Base-by-base conservation (phyloP, 2,797 vertebrate genomes). In the Parauchenoglanis punctatus region DNA sequence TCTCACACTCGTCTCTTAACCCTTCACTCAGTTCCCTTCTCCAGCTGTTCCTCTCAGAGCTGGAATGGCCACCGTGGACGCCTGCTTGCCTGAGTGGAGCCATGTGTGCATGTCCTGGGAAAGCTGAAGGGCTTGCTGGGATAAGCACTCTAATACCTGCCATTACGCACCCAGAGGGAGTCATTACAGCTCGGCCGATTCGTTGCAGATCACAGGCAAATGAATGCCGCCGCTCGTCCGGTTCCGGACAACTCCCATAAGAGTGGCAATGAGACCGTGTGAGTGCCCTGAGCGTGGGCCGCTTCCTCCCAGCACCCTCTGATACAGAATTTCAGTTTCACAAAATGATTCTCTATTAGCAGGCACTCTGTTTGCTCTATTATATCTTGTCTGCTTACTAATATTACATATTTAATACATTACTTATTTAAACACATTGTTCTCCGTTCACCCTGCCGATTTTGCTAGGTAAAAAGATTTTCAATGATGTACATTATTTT, bases 131-230 rank as follows among this genome's bases (percentile, higher is more conserved):
- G 87, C 89, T 91, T 89, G 87, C 90, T 86, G 83, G 89, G 90
- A 92, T 91, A 89, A 91, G 90, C 81, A 58, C 86, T 91, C 86
- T 92, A 92, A 92, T 92, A 91, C 92, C 91, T 92, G 91, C 88
- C 90, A 91, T 91, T 92, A 89, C 87, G 67, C 87, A 91, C 89
- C 90, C 88, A 86, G 88, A 87, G 92, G 92, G 90, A 91, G 90
- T 90, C 91, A 91, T 92, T 92, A 92, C 61, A 81, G 87, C 84
- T 87, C 89, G 58, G 59, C 83, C 58, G 90, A 91, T 92, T 89
- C 87, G 92, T 93, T 87, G 90, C 91, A 90, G 89, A 90, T 85
- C 92, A 89, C 93, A 87, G 90, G 88, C 87, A 87, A 89, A 93
- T 90, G 90, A 91, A 86, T 90, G 85, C 91, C 90, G 90, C 87